Evolutionary conservation across 2,888 invertebrate genomes (phyloP).

Genomic region (Mactromeris polynyma): DNA sequence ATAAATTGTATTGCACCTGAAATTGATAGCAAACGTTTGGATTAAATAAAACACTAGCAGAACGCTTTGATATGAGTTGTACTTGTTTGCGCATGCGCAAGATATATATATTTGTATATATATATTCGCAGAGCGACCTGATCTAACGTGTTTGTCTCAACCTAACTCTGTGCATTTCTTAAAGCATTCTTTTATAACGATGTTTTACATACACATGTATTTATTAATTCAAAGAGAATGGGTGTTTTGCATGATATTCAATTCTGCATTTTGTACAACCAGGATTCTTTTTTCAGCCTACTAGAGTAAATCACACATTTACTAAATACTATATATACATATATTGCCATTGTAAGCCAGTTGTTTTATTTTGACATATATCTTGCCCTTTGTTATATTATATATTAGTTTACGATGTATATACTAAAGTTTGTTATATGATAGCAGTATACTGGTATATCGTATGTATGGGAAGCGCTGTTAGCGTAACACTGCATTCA

Average conservation of each 20-base stretch:
- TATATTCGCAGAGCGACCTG: neutral
- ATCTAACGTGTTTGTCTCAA: neutral
- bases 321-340: neutral
- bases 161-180: neutral
- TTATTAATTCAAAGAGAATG: neutral
- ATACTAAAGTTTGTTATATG: neutral
- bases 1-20: no score
- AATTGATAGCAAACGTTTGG: no score
- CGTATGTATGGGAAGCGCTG: neutral
- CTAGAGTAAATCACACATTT: no score
- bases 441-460: no score
- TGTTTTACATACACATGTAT: neutral
- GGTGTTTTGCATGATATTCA: neutral
- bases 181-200: neutral
- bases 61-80: no score
- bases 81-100: neutral
- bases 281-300: no score
- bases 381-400: neutral
- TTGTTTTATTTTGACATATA: neutral
- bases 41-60: no score
- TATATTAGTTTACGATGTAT: neutral
- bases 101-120: neutral
- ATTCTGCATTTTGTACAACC: no score
- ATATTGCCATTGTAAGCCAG: neutral
- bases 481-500: neutral